phyloP scores from a whole-genome alignment of 2,888 invertebrate genomes.

The Labia minor region DNA sequence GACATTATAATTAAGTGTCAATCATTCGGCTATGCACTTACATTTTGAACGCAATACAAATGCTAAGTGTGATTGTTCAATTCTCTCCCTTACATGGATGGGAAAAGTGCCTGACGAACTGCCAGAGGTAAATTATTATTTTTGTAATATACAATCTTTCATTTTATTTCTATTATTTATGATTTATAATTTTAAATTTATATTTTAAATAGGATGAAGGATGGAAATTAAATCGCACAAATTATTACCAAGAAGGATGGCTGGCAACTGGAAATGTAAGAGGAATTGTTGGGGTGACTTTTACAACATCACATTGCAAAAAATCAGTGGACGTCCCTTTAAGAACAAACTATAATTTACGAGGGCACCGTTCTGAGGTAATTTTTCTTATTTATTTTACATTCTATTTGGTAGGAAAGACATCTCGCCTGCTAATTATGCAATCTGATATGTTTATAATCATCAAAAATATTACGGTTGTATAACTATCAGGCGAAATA shows the following conservation, averaged over 20 bases:
- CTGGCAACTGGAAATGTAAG: constrained; percentile 88
- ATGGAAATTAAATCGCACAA: constrained; percentile 88
- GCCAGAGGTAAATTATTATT: constrained; percentile 78
- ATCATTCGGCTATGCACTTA: constrained; percentile 62
- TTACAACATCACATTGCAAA: constrained; percentile 87
- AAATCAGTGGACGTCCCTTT: constrained; percentile 70
- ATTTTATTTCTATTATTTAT: constrained; percentile 13
- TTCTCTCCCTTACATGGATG: constrained; percentile 95
- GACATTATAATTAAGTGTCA: background rate
- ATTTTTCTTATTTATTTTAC: constrained; percentile 35
- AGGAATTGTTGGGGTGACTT: constrained; percentile 91
- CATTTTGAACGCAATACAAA: constrained; percentile 90
- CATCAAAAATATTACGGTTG: too few species aligned
- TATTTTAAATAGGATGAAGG: constrained; percentile 67
- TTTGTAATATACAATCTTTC: constrained; percentile 14
- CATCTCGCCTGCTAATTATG: too few species aligned
- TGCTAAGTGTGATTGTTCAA: constrained; percentile 90
- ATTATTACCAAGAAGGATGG: constrained; percentile 98
- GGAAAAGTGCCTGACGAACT: constrained; percentile 93
- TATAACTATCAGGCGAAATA: too few species aligned
- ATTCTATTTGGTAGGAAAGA: too few species aligned
- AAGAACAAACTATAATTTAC: constrained; percentile 90
- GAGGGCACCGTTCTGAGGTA: constrained; percentile 93
- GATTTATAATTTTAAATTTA: background rate
- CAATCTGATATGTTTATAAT: too few species aligned